Conservation (phyloP, 2,113 vertebrate species). For the Centrocercus urophasianus region DNA sequence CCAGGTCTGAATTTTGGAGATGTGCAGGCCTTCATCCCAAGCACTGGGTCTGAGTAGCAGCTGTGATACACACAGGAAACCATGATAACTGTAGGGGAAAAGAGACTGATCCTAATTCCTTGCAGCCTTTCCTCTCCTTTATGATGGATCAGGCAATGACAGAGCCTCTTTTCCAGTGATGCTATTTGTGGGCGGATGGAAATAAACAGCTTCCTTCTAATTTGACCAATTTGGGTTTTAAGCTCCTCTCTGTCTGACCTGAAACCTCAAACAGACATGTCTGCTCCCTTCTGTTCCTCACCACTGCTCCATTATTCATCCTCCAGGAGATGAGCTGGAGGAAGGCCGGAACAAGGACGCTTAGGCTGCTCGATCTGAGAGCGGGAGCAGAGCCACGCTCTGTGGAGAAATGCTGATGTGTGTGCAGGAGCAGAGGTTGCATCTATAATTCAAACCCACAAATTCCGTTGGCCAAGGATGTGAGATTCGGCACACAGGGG, state of each 20-base stretch:
- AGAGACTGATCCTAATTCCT: not conserved
- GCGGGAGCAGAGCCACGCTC: not conserved
- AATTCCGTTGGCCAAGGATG: rapidly evolving
- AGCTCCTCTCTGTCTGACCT: not conserved
- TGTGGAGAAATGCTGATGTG: not conserved
- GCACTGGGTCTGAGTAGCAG: not conserved
- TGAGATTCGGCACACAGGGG: rapidly evolving
- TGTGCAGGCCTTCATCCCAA: not conserved
- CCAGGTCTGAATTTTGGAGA: not conserved
- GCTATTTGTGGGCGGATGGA: not conserved
- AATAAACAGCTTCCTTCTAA: not conserved
- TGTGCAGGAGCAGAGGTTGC: not conserved
- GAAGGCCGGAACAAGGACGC: not conserved
- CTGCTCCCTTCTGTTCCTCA: not conserved
- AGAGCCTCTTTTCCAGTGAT: not conserved
- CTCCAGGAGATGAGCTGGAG: not conserved
- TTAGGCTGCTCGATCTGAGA: not conserved
- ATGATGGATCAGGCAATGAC: not conserved
- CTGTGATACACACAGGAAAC: not conserved
- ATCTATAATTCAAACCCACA: not conserved
- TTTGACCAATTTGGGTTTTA: not conserved
- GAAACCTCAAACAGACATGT: not conserved
- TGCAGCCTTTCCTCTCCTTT: not conserved
- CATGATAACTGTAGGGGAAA: not conserved
- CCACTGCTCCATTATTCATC: not conserved